Conservation (phyloP, 1,140 invertebrate species). For the Drosophila kepulauana region DNA sequence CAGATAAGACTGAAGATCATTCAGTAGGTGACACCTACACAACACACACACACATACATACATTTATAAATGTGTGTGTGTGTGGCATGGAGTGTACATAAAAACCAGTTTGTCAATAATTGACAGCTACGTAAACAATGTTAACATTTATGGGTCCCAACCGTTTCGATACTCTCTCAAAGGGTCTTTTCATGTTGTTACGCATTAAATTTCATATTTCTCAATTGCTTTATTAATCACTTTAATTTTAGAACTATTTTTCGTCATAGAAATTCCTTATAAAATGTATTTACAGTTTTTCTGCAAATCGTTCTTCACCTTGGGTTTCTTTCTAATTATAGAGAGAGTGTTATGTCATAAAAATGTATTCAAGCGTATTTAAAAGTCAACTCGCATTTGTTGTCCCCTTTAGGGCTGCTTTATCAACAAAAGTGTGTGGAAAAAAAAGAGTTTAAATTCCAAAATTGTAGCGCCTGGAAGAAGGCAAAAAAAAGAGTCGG, state of each 20-base stretch:
- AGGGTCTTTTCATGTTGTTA: conserved; percentile 1
- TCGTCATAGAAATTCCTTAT: background rate
- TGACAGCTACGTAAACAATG: conserved; percentile 76
- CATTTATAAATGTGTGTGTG: conserved; percentile 12
- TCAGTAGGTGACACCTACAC: conserved; percentile 44
- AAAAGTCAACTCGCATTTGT: background rate
- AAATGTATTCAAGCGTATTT: background rate
- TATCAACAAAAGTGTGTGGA: conserved; percentile 31
- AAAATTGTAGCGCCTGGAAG: conserved; percentile 5
- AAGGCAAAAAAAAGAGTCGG: background rate
- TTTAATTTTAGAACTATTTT: no score
- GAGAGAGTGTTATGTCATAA: no score
- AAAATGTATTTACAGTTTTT: background rate
- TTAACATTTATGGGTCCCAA: conserved; percentile 60
- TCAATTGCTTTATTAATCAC: background rate
- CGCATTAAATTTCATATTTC: background rate
- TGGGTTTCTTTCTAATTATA: no score
- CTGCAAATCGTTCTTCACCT: no score
- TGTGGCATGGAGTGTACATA: conserved; percentile 10
- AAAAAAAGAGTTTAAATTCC: conserved; percentile 18
- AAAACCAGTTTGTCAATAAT: conserved; percentile 74
- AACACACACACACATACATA: conserved; percentile 16
- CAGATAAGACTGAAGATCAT: conserved; percentile 36
- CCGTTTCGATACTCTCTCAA: conserved; percentile 20
- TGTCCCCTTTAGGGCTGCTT: background rate